These are phyloP conservation scores for Tichodroma muraria DNA, from an alignment of 2,113 vertebrate genomes.

Conservation along the genomic window DNA sequence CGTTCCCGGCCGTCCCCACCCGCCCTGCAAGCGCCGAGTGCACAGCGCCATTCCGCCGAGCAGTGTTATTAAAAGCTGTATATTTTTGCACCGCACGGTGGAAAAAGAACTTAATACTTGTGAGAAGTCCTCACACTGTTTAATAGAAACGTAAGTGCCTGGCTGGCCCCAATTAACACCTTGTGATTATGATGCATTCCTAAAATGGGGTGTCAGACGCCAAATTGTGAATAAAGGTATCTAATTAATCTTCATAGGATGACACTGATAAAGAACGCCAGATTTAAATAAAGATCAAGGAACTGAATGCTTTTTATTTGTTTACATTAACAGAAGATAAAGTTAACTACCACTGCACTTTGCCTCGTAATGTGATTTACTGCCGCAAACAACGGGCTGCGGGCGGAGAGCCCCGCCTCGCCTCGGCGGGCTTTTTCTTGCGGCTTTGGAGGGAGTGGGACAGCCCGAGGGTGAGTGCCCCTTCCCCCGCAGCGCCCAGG, in stretches of 20 bases:
- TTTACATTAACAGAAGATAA: slow-evolving; percentile 63
- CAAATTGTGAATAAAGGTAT: slow-evolving; percentile 79
- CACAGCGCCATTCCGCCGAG: neutral
- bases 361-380: slow-evolving; percentile 14
- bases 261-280: slow-evolving; percentile 81
- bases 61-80: neutral
- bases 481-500: neutral
- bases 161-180: slow-evolving; percentile 99
- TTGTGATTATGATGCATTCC: slow-evolving; percentile 91
- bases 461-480: accelerated
- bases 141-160: slow-evolving; percentile 91
- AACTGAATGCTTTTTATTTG: slow-evolving; percentile 48
- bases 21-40: neutral
- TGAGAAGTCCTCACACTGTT: slow-evolving; percentile 82
- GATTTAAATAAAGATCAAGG: slow-evolving; percentile 77
- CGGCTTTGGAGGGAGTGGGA: neutral
- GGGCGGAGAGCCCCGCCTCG: neutral
- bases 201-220: slow-evolving; percentile 80
- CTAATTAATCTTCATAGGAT: slow-evolving; percentile 85
- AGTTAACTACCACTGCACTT: slow-evolving; percentile 49
- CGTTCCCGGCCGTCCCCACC: neutral
- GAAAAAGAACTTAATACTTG: slow-evolving; percentile 49
- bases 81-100: slow-evolving; percentile 55
- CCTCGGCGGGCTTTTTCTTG: neutral
- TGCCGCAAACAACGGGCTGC: neutral